Evolutionary conservation across 2,797 vertebrate genomes (phyloP).

Genomic region (Poeciliopsis turneri): DNA sequence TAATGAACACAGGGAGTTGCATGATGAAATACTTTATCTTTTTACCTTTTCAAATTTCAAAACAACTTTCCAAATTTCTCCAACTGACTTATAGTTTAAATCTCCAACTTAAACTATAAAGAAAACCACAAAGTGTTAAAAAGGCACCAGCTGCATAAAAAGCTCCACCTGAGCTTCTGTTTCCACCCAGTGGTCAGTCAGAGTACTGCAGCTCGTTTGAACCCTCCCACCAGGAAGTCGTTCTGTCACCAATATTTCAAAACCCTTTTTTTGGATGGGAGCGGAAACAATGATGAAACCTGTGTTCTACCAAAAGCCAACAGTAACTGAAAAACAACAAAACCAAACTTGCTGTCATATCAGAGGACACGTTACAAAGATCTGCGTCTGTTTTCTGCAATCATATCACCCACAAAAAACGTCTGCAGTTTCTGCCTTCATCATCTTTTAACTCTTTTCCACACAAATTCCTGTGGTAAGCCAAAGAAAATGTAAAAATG

Average conservation of each 20-base stretch:
- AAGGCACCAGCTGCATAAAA: background rate
- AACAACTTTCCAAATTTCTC: background rate
- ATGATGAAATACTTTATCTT: background rate
- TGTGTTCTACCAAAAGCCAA: background rate
- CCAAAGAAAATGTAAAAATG: background rate
- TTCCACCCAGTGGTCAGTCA: conserved; percentile 68
- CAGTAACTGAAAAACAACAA: background rate
- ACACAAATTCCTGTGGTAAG: background rate
- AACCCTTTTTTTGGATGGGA: background rate
- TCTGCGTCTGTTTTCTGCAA: background rate
- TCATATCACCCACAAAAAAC: background rate
- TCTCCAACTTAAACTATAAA: background rate
- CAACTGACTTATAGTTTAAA: background rate
- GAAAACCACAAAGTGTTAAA: background rate
- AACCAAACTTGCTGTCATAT: background rate
- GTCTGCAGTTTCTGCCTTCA: background rate
- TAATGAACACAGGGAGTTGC: background rate
- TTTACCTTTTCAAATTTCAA: background rate
- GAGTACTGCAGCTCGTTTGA: conserved; percentile 50
- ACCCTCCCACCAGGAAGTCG: background rate
- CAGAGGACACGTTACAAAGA: background rate
- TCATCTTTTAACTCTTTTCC: background rate
- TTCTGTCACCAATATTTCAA: background rate
- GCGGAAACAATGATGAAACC: background rate
- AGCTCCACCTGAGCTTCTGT: conserved; percentile 30